These are phyloP conservation scores for Xanthostigma xanthostigma DNA, from an alignment of 2,888 invertebrate genomes.

Conservation along the genomic window DNA sequence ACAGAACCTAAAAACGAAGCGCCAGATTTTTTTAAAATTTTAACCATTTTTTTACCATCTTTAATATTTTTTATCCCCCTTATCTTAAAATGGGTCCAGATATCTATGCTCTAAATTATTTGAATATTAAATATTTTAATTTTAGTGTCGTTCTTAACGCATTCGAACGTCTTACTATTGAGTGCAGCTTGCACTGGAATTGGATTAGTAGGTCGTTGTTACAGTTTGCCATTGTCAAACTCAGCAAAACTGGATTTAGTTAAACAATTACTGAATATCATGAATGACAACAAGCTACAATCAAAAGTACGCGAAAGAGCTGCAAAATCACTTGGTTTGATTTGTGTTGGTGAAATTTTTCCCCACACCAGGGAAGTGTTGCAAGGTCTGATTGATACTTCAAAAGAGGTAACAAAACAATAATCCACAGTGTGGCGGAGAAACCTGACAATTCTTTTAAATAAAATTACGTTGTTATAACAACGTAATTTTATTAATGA, in stretches of 20 bases:
- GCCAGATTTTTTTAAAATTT: too few relatives aligned
- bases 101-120: too few relatives aligned
- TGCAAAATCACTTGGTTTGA: constrained; percentile 56
- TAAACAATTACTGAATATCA: constrained; percentile 50
- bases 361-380: constrained; percentile 57
- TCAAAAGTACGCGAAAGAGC: constrained; percentile 65
- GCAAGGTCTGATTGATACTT: constrained; percentile 58
- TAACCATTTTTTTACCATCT: too few relatives aligned
- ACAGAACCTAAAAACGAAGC: too few relatives aligned
- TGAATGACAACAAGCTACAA: constrained; percentile 53
- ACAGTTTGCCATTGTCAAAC: constrained; percentile 48
- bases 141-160: constrained; percentile 48
- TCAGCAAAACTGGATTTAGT: constrained; percentile 49
- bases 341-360: constrained; percentile 72
- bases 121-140: constrained; percentile 12
- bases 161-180: constrained; percentile 44
- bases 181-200: constrained; percentile 56
- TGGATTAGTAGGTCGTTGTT: constrained; percentile 53
- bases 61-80: too few relatives aligned
- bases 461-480: too few relatives aligned
- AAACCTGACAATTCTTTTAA: too few relatives aligned
- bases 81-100: too few relatives aligned
- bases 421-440: too few relatives aligned
- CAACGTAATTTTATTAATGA: too few relatives aligned
- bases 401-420: constrained; percentile 60